These are phyloP conservation scores for Plutomurus gul DNA, from an alignment of 1,140 invertebrate species.

Conservation along the genomic window DNA sequence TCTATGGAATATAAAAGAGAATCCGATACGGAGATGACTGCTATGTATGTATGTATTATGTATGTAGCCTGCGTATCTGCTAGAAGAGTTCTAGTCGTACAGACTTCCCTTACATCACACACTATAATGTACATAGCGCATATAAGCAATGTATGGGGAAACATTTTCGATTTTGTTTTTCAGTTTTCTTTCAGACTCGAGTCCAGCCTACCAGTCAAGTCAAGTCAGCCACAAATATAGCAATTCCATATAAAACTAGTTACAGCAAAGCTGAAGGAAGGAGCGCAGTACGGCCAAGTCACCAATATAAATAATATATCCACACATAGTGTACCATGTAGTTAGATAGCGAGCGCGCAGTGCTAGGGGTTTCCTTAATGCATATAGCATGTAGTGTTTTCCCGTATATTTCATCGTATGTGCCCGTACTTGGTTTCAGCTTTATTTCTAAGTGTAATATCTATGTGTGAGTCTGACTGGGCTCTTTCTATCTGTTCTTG, in stretches of 20 bases:
- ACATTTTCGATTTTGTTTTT: neutral
- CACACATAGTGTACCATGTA: neutral
- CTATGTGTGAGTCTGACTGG: no score
- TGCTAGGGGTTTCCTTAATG: constrained; percentile 4
- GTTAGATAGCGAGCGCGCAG: neutral
- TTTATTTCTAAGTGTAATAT: neutral
- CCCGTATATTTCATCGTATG: neutral
- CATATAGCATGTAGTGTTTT: neutral
- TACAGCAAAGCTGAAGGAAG: no score
- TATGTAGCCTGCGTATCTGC: neutral
- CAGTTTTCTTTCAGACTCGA: neutral
- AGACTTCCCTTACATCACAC: neutral
- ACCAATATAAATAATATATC: neutral
- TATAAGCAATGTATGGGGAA: neutral
- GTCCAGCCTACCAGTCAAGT: neutral
- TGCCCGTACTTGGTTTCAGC: no score
- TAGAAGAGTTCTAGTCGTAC: neutral
- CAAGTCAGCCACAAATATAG: neutral
- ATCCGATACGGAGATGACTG: neutral
- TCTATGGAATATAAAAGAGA: constrained; percentile 20
- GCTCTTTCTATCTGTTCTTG: no score
- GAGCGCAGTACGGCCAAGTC: no score
- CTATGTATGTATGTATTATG: neutral
- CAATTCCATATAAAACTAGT: no score
- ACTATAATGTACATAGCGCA: neutral